phyloP scores from a whole-genome alignment of 2,888 invertebrate species.

The Amblyjoppa proteus region DNA sequence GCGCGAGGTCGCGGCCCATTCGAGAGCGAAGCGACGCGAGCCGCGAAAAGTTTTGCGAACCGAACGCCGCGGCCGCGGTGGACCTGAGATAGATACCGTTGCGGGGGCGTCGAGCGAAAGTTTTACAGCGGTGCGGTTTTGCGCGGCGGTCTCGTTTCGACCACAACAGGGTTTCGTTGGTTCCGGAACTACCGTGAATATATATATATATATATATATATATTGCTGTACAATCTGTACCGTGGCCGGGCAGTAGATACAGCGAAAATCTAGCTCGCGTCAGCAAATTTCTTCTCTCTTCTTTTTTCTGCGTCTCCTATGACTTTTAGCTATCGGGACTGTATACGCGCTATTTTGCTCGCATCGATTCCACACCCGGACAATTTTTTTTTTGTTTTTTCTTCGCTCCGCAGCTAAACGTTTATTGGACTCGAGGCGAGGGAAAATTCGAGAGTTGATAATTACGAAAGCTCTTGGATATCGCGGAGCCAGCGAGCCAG shows the following conservation, averaged over 20 bases:
- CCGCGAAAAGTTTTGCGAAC: conserved; percentile 40
- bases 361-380: background rate
- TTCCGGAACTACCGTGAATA: background rate
- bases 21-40: conserved; percentile 20
- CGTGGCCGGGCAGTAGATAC: background rate
- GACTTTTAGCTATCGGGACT: background rate
- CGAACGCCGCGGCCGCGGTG: background rate
- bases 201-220: background rate
- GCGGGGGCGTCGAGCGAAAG: conserved; percentile 42
- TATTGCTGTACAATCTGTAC: background rate
- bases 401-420: too few species aligned
- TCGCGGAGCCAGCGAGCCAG: background rate
- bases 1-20: conserved; percentile 6
- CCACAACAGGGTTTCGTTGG: conserved; percentile 47
- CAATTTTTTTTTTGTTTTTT: too few species aligned
- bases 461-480: conserved; percentile 8
- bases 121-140: conserved; percentile 53
- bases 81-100: conserved; percentile 19
- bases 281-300: background rate
- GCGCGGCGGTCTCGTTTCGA: conserved; percentile 50
- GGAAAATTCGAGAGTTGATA: background rate
- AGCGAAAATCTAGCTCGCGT: background rate
- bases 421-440: background rate
- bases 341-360: background rate
- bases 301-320: background rate